A percentile compares a stretch with the other conserved stretches of the same genome.
Evolutionary conservation across 2,888 invertebrate genomes (phyloP).

Genomic region (Eristalis arbustorum): DNA sequence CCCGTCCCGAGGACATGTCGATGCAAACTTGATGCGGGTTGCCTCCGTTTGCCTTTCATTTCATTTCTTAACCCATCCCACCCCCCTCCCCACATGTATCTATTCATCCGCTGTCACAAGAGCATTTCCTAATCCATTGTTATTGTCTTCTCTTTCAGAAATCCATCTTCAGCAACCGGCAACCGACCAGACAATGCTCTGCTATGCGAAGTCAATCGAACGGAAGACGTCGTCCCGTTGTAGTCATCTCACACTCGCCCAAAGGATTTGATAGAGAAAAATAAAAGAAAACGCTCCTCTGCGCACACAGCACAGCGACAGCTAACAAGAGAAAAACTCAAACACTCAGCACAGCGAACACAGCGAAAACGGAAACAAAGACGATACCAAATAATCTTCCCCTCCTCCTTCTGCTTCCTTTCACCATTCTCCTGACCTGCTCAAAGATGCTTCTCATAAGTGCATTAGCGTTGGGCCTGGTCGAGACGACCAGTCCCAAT

Average conservation of each 20-base stretch:
- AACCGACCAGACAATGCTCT: constrained; percentile 50
- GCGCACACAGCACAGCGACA: background rate
- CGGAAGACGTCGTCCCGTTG: constrained; percentile 57
- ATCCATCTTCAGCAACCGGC: constrained; percentile 37
- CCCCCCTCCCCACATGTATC: background rate
- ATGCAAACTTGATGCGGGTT: constrained; percentile 34
- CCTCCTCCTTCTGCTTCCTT: background rate
- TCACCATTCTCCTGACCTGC: constrained; percentile 43
- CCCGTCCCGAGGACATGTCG: background rate
- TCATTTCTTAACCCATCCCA: constrained; percentile 10
- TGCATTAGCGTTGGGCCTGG: constrained; percentile 75
- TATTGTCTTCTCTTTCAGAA: constrained; percentile 44
- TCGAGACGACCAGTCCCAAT: constrained; percentile 74
- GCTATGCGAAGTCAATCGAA: constrained; percentile 63
- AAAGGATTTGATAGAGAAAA: constrained; percentile 68
- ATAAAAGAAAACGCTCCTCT: constrained; percentile 14
- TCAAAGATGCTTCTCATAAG: constrained; percentile 74
- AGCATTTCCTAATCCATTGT: constrained; percentile 22
- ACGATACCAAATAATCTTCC: constrained; percentile 57
- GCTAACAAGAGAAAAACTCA: constrained; percentile 8
- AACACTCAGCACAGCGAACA: no score
- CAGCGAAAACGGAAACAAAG: constrained; percentile 64
- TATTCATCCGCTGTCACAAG: background rate
- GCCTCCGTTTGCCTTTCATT: background rate
- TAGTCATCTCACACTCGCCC: constrained; percentile 63